phyloP scores from a whole-genome alignment of 2,113 vertebrate genomes.

The Epinephelus fuscoguttatus region DNA sequence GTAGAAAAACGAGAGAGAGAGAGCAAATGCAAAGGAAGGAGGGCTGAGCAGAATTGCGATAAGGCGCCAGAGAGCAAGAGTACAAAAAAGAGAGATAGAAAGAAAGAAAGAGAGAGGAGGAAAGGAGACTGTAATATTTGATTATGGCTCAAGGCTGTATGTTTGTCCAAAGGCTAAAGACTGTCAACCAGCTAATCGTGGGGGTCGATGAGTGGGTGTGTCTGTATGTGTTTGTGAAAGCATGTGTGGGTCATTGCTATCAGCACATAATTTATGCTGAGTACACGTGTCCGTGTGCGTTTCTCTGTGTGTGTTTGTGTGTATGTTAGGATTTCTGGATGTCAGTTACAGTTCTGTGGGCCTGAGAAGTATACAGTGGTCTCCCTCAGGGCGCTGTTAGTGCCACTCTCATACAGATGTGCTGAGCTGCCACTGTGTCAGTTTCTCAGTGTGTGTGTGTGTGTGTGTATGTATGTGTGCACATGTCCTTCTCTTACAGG shows the following conservation, averaged over 20 bases:
- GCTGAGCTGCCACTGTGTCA: conserved; percentile 70
- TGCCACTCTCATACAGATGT: conserved; percentile 82
- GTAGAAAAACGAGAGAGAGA: conserved; percentile 42
- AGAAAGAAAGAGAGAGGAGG: conserved; percentile 32
- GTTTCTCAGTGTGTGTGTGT: conserved; percentile 52
- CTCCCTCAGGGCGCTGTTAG: conserved; percentile 82
- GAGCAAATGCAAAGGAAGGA: conserved; percentile 47
- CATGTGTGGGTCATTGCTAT: conserved; percentile 71
- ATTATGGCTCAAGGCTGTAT: conserved; percentile 80
- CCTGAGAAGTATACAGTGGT: conserved; percentile 74
- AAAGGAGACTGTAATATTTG: conserved; percentile 78
- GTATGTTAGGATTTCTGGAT: conserved; percentile 69
- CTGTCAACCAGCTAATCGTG: conserved; percentile 77
- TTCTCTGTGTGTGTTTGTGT: conserved; percentile 28
- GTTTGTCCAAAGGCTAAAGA: conserved; percentile 83
- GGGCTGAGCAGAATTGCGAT: conserved; percentile 69
- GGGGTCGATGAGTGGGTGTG: conserved; percentile 67
- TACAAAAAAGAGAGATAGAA: not conserved
- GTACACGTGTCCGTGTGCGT: conserved; percentile 55
- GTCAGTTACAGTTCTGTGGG: conserved; percentile 80
- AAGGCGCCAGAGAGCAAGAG: conserved; percentile 64
- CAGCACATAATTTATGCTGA: conserved; percentile 70
- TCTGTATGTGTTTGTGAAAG: conserved; percentile 64
- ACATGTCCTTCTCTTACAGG: conserved; percentile 52
- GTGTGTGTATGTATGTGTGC: conserved; percentile 22